Evolutionary conservation across 2,888 invertebrate genomes (phyloP).

Genomic region (Julus scanicus): DNA sequence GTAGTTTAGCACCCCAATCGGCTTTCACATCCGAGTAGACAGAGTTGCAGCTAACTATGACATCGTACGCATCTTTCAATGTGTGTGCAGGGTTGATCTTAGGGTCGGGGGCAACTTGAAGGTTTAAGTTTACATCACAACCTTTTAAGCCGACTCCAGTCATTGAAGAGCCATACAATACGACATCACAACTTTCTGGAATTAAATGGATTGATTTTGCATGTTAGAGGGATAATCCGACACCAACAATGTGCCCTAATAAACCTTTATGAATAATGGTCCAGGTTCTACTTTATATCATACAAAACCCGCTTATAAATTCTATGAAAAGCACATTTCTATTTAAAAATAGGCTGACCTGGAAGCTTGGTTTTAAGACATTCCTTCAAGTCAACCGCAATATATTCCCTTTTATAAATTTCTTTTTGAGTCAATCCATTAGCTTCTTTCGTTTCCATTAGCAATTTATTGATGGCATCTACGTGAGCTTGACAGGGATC

Average conservation of each 20-base stretch:
- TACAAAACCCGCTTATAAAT: background rate
- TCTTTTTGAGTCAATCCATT: conserved; percentile 19
- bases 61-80: conserved; percentile 51
- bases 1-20: conserved; percentile 66
- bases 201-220: background rate
- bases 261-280: too few species aligned
- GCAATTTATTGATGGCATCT: conserved; percentile 32
- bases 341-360: background rate
- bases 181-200: conserved; percentile 61
- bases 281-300: too few species aligned
- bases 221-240: too few species aligned
- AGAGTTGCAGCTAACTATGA: background rate
- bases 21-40: conserved; percentile 62
- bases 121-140: conserved; percentile 67
- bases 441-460: background rate
- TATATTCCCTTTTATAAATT: conserved; percentile 4
- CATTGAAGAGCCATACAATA: conserved; percentile 67
- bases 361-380: conserved; percentile 1
- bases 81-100: conserved; percentile 54
- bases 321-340: background rate
- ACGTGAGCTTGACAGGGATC: conserved; percentile 15
- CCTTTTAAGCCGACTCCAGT: conserved; percentile 66
- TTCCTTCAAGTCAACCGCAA: conserved; percentile 47
- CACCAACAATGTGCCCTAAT: too few species aligned
- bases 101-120: conserved; percentile 61